These are phyloP conservation scores for Myotis lucifugus DNA, from an alignment of 2,113 vertebrate species.

Conservation along the genomic window DNA sequence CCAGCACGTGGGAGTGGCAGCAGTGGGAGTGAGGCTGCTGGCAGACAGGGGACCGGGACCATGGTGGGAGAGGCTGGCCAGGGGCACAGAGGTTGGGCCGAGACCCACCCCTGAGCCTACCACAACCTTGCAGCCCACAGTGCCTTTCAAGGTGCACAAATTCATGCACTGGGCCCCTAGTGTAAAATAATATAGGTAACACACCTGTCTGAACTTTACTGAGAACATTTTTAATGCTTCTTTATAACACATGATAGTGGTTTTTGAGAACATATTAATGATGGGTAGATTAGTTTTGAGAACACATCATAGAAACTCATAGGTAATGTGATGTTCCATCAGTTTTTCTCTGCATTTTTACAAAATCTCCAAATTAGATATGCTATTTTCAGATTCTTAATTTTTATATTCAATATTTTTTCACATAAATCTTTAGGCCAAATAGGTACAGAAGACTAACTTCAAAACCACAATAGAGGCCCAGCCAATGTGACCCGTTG, in stretches of 20 bases:
- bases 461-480: neutral
- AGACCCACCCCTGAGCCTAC: too few species aligned
- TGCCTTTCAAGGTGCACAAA: too few species aligned
- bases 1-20: too few species aligned
- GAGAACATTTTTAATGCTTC: neutral
- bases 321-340: neutral
- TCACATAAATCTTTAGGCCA: neutral
- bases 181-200: neutral
- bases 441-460: neutral
- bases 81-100: too few species aligned
- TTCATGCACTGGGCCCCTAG: too few species aligned
- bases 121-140: too few species aligned
- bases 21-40: too few species aligned
- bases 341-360: neutral
- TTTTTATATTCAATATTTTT: neutral
- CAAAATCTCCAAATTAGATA: neutral
- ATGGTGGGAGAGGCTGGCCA: too few species aligned
- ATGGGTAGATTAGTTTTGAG: neutral
- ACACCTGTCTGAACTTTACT: neutral
- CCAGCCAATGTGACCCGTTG: too few species aligned
- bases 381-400: neutral
- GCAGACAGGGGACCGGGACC: too few species aligned
- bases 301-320: neutral
- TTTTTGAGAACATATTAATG: neutral
- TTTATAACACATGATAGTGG: neutral